Conservation (phyloP, 1,140 invertebrate genomes). For the Euura saliciscinereae region DNA sequence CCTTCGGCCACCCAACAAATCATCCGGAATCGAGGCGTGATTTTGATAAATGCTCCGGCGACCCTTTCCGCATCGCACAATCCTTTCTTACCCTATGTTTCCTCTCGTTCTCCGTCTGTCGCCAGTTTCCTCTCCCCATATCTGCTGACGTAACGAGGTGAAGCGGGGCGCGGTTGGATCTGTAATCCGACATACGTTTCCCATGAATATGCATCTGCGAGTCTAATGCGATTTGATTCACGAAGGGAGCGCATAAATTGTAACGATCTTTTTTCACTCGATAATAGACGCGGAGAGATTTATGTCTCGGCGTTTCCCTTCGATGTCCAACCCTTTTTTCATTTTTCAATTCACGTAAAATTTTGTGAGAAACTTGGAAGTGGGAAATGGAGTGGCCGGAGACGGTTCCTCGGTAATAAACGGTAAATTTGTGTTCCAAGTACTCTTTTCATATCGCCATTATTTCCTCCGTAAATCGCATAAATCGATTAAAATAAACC, state of each 20-base stretch:
- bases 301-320: background rate
- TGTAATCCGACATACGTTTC: conserved; percentile 53
- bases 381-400: too few species aligned
- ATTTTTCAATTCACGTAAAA: too few species aligned
- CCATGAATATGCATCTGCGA: conserved; percentile 57
- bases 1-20: too few species aligned
- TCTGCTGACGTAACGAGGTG: too few species aligned
- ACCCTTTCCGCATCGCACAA: background rate
- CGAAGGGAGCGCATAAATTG: conserved; percentile 38
- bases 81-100: background rate
- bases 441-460: background rate
- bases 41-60: background rate
- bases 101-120: too few species aligned
- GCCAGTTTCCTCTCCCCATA: too few species aligned
- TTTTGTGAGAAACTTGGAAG: too few species aligned
- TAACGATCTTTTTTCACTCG: conserved; percentile 22
- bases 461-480: background rate
- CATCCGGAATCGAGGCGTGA: background rate
- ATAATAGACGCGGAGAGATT: background rate
- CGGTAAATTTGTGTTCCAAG: background rate
- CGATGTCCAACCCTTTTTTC: too few species aligned
- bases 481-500: conserved; percentile 5
- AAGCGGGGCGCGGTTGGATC: conserved; percentile 44
- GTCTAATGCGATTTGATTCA: conserved; percentile 57
- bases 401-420: too few species aligned